phyloP scores from a whole-genome alignment of 2,113 vertebrate genomes.

The Climacteris rufus region DNA sequence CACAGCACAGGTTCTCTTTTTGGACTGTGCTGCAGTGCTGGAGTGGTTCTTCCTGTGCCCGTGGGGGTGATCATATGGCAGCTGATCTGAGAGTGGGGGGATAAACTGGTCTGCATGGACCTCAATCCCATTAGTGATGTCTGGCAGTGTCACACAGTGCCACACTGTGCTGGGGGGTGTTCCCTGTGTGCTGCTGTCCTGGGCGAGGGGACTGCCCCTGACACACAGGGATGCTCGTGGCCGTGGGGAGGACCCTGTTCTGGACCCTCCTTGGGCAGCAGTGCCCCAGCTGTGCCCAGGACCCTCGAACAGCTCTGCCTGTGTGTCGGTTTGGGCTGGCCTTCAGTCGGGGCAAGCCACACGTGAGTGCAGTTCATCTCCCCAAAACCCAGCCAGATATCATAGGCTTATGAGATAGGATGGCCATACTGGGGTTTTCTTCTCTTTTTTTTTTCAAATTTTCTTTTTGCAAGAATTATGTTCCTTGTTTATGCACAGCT shows the following conservation, averaged over 20 bases:
- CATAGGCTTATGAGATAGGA: background rate
- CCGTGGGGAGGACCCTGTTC: no score
- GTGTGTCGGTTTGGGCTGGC: background rate
- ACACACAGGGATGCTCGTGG: background rate
- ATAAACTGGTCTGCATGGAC: background rate
- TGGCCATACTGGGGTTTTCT: background rate
- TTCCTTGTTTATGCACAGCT: background rate
- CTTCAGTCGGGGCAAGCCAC: rapidly evolving
- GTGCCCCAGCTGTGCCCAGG: background rate
- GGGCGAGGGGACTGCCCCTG: background rate
- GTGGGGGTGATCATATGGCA: constrained; percentile 23
- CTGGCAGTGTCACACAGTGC: background rate
- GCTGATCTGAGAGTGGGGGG: background rate
- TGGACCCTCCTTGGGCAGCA: background rate
- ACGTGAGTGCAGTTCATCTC: background rate
- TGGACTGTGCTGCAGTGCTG: background rate
- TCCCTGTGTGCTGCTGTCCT: background rate
- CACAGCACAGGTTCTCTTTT: background rate
- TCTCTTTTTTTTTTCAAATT: no score
- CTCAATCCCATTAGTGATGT: constrained; percentile 43
- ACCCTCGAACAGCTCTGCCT: rapidly evolving
- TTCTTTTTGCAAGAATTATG: background rate
- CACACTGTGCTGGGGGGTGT: background rate
- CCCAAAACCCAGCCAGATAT: background rate
- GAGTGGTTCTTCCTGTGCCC: background rate